Base-by-base conservation (phyloP, 2,113 vertebrate genomes). In the Eira barbara region DNA sequence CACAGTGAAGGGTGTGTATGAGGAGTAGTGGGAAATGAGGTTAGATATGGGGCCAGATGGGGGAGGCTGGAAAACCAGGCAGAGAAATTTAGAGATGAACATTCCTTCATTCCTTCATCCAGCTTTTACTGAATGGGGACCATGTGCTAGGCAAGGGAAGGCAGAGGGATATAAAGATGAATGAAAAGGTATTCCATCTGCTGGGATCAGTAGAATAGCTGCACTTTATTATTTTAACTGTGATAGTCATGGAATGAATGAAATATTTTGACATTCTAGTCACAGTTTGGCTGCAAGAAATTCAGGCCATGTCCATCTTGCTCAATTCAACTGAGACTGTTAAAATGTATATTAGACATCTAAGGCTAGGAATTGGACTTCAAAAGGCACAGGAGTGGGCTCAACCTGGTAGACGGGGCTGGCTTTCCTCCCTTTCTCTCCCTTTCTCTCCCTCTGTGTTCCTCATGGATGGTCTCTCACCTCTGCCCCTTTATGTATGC, bases 1-100 rank as follows among this genome's bases (percentile, higher is more conserved):
- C 95, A 96, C 97, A 85, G 80, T 5, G n/a, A 71, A 95, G 97
- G 97, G 98, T 65, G 97, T 97, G 96, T 87, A 73, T 73, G 86
- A 93, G 78, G 80, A 94, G 92, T 71, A 25, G 61, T 96, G 95
- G 80, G 92, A 92, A 97, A 97, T 91, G 94, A 97, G 95, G 97
- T 96, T 97, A 98, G 96, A 94, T 95, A 92, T 1, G 23, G 80
- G 89, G 84, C 90, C 76, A n/a, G 69, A 25, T 73, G 23, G n/a
- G 57, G 63, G 80, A 89, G 91, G 45, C 71, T 82, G 84, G 42
- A 78, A 76, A 97, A 76, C 63, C 31, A 80, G 63, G 83, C 55
- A 18, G 76, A 78, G 57, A 71, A 55, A 88, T 61, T 45, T n/a
- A 47, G 52, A 71, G 80, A 27, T 14, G 61, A 92, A 65, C 31